These are phyloP conservation scores for Trematocara nigrifrons DNA, from an alignment of 2,113 vertebrate species.

Conservation along the genomic window DNA sequence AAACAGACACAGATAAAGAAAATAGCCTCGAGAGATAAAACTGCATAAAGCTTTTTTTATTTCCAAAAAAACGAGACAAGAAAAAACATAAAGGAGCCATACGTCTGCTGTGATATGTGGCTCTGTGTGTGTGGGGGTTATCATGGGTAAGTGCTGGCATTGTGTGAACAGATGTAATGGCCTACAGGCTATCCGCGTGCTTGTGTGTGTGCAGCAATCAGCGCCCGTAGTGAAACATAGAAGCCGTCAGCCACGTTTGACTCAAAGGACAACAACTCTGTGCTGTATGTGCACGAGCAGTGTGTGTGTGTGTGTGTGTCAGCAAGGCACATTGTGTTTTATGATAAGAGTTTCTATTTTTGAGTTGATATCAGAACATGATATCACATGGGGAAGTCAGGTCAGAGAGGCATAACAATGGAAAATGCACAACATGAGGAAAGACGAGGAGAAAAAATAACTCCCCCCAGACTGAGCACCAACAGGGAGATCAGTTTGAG, in stretches of 20 bases:
- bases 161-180: conserved; percentile 25
- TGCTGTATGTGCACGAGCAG: not conserved
- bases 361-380: not conserved
- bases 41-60: not conserved
- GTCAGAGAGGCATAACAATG: not conserved
- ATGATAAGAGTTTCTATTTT: not conserved
- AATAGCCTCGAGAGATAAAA: conserved; percentile 11
- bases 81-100: not conserved
- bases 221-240: not conserved
- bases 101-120: not conserved
- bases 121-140: not conserved
- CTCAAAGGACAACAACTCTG: not conserved
- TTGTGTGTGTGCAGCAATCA: conserved; percentile 18
- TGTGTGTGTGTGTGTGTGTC: not conserved
- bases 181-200: conserved; percentile 7
- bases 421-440: not conserved
- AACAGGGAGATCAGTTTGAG: not conserved
- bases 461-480: not conserved
- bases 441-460: not conserved
- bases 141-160: not conserved
- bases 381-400: not conserved
- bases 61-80: not conserved
- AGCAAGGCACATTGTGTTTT: not conserved
- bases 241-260: not conserved
- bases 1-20: not conserved